Base-by-base conservation (phyloP, 2,888 invertebrate genomes). In the Caenorhabditis sp. region DNA sequence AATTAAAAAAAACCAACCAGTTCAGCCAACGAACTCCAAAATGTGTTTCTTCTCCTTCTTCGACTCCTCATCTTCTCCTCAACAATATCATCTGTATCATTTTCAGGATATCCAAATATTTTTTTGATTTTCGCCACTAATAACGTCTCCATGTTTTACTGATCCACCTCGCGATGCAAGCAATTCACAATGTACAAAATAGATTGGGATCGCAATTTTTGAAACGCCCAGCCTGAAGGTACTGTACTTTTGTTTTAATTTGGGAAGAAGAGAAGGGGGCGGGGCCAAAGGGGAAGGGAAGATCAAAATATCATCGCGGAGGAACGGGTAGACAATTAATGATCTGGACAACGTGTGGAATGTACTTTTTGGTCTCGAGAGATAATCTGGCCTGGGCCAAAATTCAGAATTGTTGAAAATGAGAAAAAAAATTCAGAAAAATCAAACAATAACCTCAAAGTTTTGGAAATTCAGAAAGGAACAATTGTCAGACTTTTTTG, bases 141-240 rank as follows among this genome's bases (percentile, higher is more conserved):
- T 69, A 65, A 57, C 61, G 64, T 14, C 10, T 61, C 50, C 50
- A 53, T 23, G 3, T n/a, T 69, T n/a, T n/a, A n/a, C n/a, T n/a
- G 51, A 64, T 23, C 12, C 19, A 50, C 64, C 61, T 58, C 69
- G 69, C 50, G 69, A 69, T 5, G 69, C 64, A 53, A 69, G 69
- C 49, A 69, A 51, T 63, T 69, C 69, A 61, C 63, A 69, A 31
- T 69, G 57, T 24, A 69, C 69, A 62, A 69, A 69, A 58, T 60
- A 65, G 37, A 64, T 51, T 69, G 69, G 69, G 58, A 69, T 64
- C 69, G 69, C 64, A 69, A 69, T 69, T 61, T 69, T 69, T 59
- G 65, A 69, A 43, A 43, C 12, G 17, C 43, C 17, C 43, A 17
- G 14, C 17, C 14, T 12, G 14, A 3, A 17, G 5, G 17, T 43